Conservation (phyloP, 2,113 vertebrate species). For the Suncus etruscus region DNA sequence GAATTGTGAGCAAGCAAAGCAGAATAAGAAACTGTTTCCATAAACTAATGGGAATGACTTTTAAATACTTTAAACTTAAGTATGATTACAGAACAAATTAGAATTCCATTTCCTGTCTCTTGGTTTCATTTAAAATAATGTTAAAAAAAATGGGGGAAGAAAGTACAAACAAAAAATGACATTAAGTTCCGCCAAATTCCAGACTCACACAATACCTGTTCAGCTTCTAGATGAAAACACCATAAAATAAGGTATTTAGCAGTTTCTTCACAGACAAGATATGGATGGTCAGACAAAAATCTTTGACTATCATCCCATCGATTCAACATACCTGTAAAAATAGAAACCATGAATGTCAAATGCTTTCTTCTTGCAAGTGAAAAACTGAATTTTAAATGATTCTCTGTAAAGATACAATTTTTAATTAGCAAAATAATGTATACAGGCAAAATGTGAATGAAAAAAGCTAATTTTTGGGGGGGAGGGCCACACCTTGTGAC, state of each 20-base stretch:
- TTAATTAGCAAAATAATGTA: neutral
- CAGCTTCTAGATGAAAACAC: constrained; percentile 96
- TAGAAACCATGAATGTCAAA: constrained; percentile 61
- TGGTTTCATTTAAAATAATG: constrained; percentile 52
- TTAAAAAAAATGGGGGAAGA: neutral
- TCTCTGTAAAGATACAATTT: constrained; percentile 31
- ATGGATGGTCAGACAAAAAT: constrained; percentile 94
- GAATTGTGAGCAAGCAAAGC: neutral
- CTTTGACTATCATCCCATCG: constrained; percentile 99
- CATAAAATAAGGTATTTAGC: constrained; percentile 95
- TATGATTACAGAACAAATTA: neutral
- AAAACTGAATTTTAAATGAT: constrained; percentile 54
- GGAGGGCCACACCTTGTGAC: no score
- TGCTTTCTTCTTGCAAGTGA: constrained; percentile 20
- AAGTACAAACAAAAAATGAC: neutral
- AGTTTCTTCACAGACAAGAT: constrained; percentile 97
- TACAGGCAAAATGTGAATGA: neutral
- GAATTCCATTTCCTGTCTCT: constrained; percentile 24
- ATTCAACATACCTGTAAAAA: constrained; percentile 93
- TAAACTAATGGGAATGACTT: constrained; percentile 34
- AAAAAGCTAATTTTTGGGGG: neutral
- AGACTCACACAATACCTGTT: constrained; percentile 89
- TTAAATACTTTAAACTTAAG: constrained; percentile 16
- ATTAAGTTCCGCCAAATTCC: constrained; percentile 58
- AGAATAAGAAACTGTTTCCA: neutral